Percentiles rank a stretch among this genome's conserved stretches.
These are phyloP conservation scores for Oophaga pumilio DNA, from an alignment of 2,113 vertebrate genomes.

Conservation along the genomic window DNA sequence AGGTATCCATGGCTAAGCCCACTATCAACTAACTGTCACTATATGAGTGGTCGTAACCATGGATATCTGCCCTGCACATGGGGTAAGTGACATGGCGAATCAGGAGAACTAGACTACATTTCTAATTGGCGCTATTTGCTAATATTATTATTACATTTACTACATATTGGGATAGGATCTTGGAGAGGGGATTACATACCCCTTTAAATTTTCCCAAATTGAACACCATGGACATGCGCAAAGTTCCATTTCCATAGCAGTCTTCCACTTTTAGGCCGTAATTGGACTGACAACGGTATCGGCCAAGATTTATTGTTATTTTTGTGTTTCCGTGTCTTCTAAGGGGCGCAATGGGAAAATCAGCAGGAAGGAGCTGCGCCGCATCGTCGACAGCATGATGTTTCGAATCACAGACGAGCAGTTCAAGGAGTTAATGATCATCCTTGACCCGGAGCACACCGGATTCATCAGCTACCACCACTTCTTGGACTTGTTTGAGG, in stretches of 20 bases:
- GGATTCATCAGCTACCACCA: conserved; percentile 54
- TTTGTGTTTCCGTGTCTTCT: not conserved
- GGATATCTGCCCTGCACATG: too few species aligned
- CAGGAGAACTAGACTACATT: too few species aligned
- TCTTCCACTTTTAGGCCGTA: not conserved
- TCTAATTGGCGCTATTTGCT: too few species aligned
- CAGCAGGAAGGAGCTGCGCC: conserved; percentile 61
- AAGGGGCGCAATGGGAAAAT: conserved; percentile 61
- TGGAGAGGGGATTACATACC: too few species aligned
- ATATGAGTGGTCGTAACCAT: too few species aligned
- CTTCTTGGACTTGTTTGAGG: conserved; percentile 60
- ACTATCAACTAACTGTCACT: too few species aligned
- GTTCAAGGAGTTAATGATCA: conserved; percentile 66
- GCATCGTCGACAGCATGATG: conserved; percentile 56
- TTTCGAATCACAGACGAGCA: conserved; percentile 64
- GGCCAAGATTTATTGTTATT: not conserved
- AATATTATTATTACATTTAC: too few species aligned
- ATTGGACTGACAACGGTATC: not conserved
- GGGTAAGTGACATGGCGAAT: too few species aligned
- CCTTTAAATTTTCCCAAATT: too few species aligned
- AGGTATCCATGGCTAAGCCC: too few species aligned
- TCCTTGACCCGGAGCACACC: conserved; percentile 62
- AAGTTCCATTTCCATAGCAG: not conserved
- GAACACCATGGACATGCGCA: not conserved
- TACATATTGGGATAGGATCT: too few species aligned